Percentiles rank a stretch among this genome's conserved stretches.
Evolutionary conservation across 2,797 vertebrate genomes (phyloP).

Genomic region (Pantherophis vulpinus): DNA sequence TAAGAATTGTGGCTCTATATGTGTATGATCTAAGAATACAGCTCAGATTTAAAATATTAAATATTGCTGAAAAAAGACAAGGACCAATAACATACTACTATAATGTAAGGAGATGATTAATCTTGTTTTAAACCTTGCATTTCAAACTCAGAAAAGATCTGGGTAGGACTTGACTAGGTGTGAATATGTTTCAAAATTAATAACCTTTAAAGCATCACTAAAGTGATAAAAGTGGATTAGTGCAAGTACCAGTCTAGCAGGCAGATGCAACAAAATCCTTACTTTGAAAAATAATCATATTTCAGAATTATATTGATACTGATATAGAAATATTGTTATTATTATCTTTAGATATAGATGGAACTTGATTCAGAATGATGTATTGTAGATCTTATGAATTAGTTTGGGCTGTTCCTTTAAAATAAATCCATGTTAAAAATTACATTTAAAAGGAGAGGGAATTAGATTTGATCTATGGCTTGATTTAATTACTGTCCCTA

Average conservation of each 20-base stretch:
- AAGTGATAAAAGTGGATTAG: background rate
- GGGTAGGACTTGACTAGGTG: background rate
- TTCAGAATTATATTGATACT: background rate
- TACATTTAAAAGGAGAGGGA: background rate
- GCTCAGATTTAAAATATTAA: background rate
- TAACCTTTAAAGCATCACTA: background rate
- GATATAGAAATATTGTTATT: background rate
- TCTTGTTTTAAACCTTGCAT: background rate
- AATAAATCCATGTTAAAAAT: background rate
- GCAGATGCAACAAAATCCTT: background rate
- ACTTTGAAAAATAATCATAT: background rate
- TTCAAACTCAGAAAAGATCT: background rate
- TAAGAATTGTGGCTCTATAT: background rate
- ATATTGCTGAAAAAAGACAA: background rate
- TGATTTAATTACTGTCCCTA: background rate
- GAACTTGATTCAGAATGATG: background rate
- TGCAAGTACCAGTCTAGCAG: background rate
- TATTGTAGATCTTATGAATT: background rate
- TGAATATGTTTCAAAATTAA: background rate
- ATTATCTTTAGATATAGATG: background rate
- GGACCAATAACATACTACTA: background rate
- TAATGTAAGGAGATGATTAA: background rate
- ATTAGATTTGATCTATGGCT: background rate
- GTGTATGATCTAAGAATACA: background rate
- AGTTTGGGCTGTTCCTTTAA: background rate